Evolutionary conservation across 2,797 vertebrate species (phyloP).

Genomic region (Garrulus glandarius): DNA sequence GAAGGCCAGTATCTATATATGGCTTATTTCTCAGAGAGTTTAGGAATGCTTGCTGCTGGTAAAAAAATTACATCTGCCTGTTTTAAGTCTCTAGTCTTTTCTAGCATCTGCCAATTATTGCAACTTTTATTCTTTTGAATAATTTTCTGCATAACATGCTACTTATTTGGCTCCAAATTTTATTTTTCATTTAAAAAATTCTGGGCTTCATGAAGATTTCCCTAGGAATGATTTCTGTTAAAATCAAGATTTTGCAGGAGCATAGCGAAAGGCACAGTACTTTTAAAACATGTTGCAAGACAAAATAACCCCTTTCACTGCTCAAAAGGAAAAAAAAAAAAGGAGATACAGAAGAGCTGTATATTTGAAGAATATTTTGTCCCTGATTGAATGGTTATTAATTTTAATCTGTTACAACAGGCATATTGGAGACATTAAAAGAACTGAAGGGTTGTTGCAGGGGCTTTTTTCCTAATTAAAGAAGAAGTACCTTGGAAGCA

Average conservation of each 20-base stretch:
- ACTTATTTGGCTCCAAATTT: background rate
- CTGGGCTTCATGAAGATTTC: background rate
- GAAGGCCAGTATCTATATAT: background rate
- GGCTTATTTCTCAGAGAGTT: background rate
- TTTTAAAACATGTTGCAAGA: background rate
- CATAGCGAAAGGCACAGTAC: background rate
- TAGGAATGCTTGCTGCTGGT: background rate
- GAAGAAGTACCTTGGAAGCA: background rate
- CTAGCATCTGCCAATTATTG: background rate
- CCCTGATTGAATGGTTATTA: background rate
- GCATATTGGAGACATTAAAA: background rate
- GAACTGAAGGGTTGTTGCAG: fast-evolving
- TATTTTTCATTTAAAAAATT: background rate
- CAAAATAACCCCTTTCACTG: background rate
- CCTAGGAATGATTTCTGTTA: background rate
- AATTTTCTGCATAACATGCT: background rate
- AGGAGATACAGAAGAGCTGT: background rate
- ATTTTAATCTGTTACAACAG: background rate
- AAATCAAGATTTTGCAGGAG: background rate
- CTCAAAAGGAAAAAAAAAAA: background rate
- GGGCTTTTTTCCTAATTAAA: background rate
- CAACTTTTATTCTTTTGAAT: background rate
- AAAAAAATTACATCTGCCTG: background rate
- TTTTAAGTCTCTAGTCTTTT: background rate
- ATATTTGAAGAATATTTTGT: background rate